Base-by-base conservation (phyloP, 2,888 invertebrate genomes). In the Limnephilus lunatus region DNA sequence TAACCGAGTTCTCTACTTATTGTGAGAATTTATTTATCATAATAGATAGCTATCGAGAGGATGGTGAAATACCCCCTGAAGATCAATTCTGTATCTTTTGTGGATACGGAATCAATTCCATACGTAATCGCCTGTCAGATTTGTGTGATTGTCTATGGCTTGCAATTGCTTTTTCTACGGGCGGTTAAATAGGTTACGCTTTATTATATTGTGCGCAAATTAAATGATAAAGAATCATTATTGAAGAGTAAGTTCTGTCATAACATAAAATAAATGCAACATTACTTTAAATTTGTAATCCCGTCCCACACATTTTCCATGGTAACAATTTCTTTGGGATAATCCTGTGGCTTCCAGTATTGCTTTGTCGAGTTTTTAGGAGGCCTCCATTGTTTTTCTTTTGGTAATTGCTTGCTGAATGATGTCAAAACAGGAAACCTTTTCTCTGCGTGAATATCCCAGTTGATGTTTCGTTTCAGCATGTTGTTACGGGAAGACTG, bases 271-370 rank as follows among this genome's bases (percentile, higher is more conserved):
- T 68, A 68, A 19, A 44, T 12, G 15, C 14, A 44, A 9, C 14
- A 44, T 86, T 86, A 96, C 97, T 96, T 95, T 30, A 97, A 95
- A 94, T 97, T 96, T 11, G 97, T 97, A 39, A 97, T 97, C 81
- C 96, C 97, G 93, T 97, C 96, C 97, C 97, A 97, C 3, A 97
- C 97, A 39, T 96, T 95, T 92, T 97, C 96, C 95, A 97, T 96
- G 0, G 96, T 96, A 91, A 97, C 96, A 0, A 97, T 95, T 81
- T 97, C 96, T 91, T 95, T 95, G 0, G 97, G 97, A 3, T 97
- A 96, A 81, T 96, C 95, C 80, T 96, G 96, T 0, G 96, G 95
- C 30, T 97, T 94, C 97, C 97, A 97, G 92, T 96, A 95, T 48
- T 95, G 95, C 91, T 95, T 95, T 1, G 96, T 96, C 80, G 96